Percentiles rank a stretch among this genome's conserved stretches.
These are phyloP conservation scores for Augiades crinisus DNA, from an alignment of 2,888 invertebrate genomes.

Conservation along the genomic window DNA sequence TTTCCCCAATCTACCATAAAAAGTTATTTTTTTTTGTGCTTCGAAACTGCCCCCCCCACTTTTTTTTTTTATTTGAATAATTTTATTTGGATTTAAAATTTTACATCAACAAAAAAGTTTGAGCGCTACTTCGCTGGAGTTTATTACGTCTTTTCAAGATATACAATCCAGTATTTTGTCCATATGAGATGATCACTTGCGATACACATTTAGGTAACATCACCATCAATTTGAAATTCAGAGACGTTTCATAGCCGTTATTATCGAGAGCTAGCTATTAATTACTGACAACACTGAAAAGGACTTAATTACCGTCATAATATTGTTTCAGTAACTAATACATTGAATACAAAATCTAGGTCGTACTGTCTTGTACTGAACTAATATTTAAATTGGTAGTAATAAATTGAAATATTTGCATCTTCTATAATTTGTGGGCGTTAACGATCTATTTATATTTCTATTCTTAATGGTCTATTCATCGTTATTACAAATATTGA, in stretches of 20 bases:
- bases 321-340: background rate
- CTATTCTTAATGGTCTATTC: background rate
- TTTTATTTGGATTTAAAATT: too few species aligned
- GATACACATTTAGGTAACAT: too few species aligned
- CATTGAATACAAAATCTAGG: background rate
- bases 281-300: background rate
- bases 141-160: too few species aligned
- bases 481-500: background rate
- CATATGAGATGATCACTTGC: too few species aligned
- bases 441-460: background rate
- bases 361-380: background rate
- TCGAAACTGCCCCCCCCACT: too few species aligned
- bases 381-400: background rate
- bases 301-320: background rate
- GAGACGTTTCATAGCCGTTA: background rate
- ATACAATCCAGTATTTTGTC: too few species aligned
- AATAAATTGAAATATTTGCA: background rate
- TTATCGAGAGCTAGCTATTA: background rate
- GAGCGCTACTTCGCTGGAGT: too few species aligned
- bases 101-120: too few species aligned
- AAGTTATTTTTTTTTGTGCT: too few species aligned
- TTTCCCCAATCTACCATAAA: too few species aligned
- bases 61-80: too few species aligned
- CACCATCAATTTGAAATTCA: background rate
- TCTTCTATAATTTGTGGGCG: background rate